Base-by-base conservation (phyloP, 1,140 invertebrate species). In the Penaeus indicus region DNA sequence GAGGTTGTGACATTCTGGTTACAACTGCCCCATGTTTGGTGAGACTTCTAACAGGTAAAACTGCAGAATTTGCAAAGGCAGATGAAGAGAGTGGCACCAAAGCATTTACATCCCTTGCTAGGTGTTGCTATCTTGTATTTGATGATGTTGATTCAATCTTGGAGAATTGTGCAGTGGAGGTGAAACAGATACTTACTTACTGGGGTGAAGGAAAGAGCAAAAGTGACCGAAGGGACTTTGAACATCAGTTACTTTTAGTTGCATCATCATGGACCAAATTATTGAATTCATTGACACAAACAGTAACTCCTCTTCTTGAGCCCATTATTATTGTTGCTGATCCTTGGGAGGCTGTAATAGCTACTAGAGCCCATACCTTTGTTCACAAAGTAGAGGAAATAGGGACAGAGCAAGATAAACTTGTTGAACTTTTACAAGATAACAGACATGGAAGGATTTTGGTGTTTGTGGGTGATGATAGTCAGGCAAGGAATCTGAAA, bases 121-220 rank as follows among this genome's bases (percentile, higher is more conserved):
- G 87, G 22, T 88, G 87, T 83, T 84, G 81, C 62, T 80, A 88
- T 67, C 47, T 88, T 25, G 87, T 88, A 18, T 42, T 88, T 64
- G 87, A 88, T 84, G 87, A 88, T 67, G 81, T 62, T 64, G 81
- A 88, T 84, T 27, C 63, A 61, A 79, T 22, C 61, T n/a, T 88
- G 38, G 42, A 84, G 22, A 19, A 84, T 25, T 88, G 78, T 63
- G 47, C 81, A 19, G 16, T 7, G 13, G 81, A 88, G 42, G 67
- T 88, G 25, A 88, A 88, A 38, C 81, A 88, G n/a, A 75, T 88
- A 16, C 60, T 88, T 3, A 88, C 32, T 8, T 22, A 47, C 10
- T 88, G 87, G 87, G 81, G 69, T 13, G 69, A 88, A 62, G 87
- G 75, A 61, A 79, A 79, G 63, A 87, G 61, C 21, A 47, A 72